Evolutionary conservation across 2,888 invertebrate species (phyloP).

Genomic region (Cataglyphis rosenhaueri): DNA sequence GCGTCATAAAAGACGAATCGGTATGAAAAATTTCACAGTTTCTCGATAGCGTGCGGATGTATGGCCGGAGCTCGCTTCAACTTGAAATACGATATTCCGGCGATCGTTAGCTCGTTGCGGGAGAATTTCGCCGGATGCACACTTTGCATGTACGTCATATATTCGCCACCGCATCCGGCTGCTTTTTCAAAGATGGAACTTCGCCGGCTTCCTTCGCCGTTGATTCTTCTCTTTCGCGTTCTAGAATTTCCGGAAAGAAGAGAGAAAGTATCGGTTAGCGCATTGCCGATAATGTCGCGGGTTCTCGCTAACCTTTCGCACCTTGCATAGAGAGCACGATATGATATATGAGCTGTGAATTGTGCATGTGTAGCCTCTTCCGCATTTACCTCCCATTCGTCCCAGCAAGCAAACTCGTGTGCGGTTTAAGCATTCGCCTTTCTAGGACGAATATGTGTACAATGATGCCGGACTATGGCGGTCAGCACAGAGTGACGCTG

Average conservation of each 20-base stretch:
- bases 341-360: conserved; percentile 59
- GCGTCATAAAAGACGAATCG: conserved; percentile 18
- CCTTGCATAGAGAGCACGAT: conserved; percentile 42
- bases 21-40: conserved; percentile 42
- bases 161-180: conserved; percentile 59
- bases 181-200: conserved; percentile 44
- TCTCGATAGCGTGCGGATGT: conserved; percentile 54
- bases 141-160: conserved; percentile 65
- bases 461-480: background rate
- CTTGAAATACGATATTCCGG: conserved; percentile 60
- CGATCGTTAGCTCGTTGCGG: conserved; percentile 66
- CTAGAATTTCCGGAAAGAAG: conserved; percentile 49
- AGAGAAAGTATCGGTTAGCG: conserved; percentile 42
- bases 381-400: conserved; percentile 25
- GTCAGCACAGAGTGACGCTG: conserved; percentile 30
- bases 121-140: conserved; percentile 63
- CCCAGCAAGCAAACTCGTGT: conserved; percentile 5
- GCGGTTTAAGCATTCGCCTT: conserved; percentile 25
- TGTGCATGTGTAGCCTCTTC: conserved; percentile 27
- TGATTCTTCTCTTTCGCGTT: conserved; percentile 31
- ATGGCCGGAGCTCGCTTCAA: conserved; percentile 18
- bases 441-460: conserved; percentile 32
- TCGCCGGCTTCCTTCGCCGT: conserved; percentile 55
- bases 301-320: conserved; percentile 12
- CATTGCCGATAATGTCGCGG: conserved; percentile 16